These are phyloP conservation scores for Mechanitis messenoides DNA, from an alignment of 2,888 invertebrate genomes.

Conservation along the genomic window DNA sequence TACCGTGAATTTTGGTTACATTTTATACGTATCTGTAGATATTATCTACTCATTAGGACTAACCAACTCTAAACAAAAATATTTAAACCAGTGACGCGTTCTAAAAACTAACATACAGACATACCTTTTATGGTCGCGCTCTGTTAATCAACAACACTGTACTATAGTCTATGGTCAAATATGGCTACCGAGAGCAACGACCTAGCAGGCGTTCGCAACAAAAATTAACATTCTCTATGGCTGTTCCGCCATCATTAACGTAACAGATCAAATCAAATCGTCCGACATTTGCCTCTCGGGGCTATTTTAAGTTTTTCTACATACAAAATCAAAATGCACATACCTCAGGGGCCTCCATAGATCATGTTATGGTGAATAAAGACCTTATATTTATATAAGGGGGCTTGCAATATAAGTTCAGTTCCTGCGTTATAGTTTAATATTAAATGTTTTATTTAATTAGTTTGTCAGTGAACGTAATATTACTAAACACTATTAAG, in stretches of 20 bases:
- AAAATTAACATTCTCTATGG: constrained; percentile 40
- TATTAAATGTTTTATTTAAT: too few relatives aligned
- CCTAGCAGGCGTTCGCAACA: constrained; percentile 35
- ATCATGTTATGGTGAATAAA: neutral
- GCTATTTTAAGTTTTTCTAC: constrained; percentile 23
- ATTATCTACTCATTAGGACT: neutral
- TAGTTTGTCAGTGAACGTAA: too few relatives aligned
- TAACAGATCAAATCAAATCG: constrained; percentile 35
- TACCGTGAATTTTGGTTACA: too few relatives aligned
- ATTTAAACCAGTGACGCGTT: constrained; percentile 19
- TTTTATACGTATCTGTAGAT: too few relatives aligned
- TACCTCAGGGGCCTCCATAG: too few relatives aligned
- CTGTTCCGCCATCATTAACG: constrained; percentile 34
- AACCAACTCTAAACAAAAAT: too few relatives aligned
- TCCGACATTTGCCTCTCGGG: constrained; percentile 29
- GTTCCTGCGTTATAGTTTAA: too few relatives aligned
- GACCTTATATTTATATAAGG: neutral
- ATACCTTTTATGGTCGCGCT: constrained; percentile 40
- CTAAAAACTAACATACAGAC: constrained; percentile 16
- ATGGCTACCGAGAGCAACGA: constrained; percentile 34
- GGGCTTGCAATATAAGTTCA: too few relatives aligned
- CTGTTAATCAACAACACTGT: constrained; percentile 37
- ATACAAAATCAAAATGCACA: constrained; percentile 5
- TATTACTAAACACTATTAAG: neutral
- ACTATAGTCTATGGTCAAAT: constrained; percentile 41